Base-by-base conservation (phyloP, 2,888 invertebrate species). In the Macaria liturata region DNA sequence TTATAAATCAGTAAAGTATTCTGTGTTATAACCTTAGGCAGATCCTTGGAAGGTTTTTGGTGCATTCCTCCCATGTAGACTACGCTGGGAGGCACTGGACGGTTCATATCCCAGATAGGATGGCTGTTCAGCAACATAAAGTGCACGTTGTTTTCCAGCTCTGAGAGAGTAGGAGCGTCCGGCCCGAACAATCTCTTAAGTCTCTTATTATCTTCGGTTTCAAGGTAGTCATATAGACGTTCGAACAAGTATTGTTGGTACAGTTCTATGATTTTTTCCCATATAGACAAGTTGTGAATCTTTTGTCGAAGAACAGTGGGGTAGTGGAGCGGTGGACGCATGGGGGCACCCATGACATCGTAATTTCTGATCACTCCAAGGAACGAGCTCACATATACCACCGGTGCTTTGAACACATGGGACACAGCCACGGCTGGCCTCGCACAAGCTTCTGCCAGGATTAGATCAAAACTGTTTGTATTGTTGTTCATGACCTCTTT, bases 61-160 rank as follows among this genome's bases (percentile, higher is more conserved):
- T 90, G 89, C 32, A 84, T 61, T 4, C 86, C 85, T 39, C 87
- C 87, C 59, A 89, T 77, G 56, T 80, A 81, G 0, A 89, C 60
- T 3, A 86, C 67, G 54, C 76, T 77, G 0, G 88, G 85, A 3
- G 87, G 78, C 5, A 83, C 68, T 0, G 92, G 91, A 32, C 86
- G 72, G 57, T 79, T 77, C 1, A 66, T 64, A 37, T 77, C 76
- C 69, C 83, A 81, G 46, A 84, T 57, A 3, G 84, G 83, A 69
- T 90, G 80, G 0, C 72, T 66, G 62, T 91, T 91, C 2, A 87
- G 54, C 59, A 91, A 80, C 34, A 88, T 71, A 91, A 64, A 54
- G 20, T 20, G 20, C 20, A 20, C 20, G 20, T 20, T 20, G 20
- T 20, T 20, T 20, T 20, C 20, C 20, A 83, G 81, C 4, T 75